phyloP scores from a whole-genome alignment of 2,888 invertebrate genomes.

The Lumbricus terrestris region DNA sequence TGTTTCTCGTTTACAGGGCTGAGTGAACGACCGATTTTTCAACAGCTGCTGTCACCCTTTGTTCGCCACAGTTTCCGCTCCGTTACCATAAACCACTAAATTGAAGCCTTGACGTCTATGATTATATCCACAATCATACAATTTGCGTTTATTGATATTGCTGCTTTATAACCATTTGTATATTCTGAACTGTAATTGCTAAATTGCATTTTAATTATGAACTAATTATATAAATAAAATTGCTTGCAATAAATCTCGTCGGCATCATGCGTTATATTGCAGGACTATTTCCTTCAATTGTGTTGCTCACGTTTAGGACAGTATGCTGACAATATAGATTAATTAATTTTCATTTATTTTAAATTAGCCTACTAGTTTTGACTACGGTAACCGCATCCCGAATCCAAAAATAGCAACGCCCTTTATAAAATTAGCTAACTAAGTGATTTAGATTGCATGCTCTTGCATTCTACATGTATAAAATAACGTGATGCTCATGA shows the following conservation, averaged over 20 bases:
- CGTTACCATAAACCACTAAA: not conserved
- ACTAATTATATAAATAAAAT: not conserved
- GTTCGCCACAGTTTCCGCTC: not conserved
- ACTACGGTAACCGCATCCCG: too few species aligned
- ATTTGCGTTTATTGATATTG: not conserved
- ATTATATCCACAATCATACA: too few species aligned
- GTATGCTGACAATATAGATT: too few species aligned
- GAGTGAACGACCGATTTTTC: not conserved
- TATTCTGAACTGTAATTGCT: not conserved
- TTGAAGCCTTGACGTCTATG: not conserved
- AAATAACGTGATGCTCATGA: too few species aligned
- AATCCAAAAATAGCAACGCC: too few species aligned
- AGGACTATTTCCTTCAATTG: not conserved
- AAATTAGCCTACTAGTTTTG: too few species aligned
- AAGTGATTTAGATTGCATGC: too few species aligned
- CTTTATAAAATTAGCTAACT: too few species aligned
- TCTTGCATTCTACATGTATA: too few species aligned
- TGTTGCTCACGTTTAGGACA: too few species aligned
- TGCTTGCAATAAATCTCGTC: not conserved
- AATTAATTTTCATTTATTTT: too few species aligned
- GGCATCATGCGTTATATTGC: not conserved
- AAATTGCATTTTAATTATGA: not conserved
- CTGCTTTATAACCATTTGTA: not conserved
- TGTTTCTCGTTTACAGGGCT: not conserved
- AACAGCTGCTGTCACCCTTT: not conserved